A percentile compares a stretch with the other conserved stretches of the same genome.
These are phyloP conservation scores for Phocoena phocoena DNA, from an alignment of 2,113 vertebrate species.

Conservation along the genomic window DNA sequence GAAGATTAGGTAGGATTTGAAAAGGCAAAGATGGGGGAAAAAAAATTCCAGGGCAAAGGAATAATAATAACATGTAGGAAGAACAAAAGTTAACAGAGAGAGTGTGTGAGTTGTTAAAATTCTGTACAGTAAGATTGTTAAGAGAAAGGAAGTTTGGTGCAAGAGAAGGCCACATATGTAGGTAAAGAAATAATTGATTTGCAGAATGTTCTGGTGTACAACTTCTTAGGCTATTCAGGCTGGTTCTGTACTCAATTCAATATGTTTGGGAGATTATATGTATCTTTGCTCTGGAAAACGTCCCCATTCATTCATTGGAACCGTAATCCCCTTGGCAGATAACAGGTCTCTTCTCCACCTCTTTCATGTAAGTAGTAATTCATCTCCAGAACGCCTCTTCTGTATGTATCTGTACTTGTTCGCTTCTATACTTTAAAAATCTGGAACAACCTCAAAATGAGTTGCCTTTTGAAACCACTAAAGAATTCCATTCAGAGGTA, in stretches of 20 bases:
- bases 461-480: conserved; percentile 50
- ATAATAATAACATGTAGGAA: not conserved
- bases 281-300: not conserved
- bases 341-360: not conserved
- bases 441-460: conserved; percentile 4
- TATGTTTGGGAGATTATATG: not conserved
- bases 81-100: not conserved
- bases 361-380: not conserved
- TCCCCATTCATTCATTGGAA: not conserved
- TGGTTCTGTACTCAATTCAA: not conserved
- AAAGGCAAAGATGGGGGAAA: not conserved
- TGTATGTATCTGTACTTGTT: not conserved
- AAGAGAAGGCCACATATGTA: not conserved
- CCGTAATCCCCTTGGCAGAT: not conserved
- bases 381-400: not conserved
- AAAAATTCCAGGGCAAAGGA: not conserved
- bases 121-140: not conserved
- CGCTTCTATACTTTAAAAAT: not conserved
- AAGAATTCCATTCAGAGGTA: conserved; percentile 43
- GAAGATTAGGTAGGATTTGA: not conserved
- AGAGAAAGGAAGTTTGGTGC: not conserved
- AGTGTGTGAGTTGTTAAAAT: not conserved
- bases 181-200: not conserved
- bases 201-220: not conserved
- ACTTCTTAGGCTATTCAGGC: not conserved